phyloP scores from a whole-genome alignment of 2,113 vertebrate species.

The Myocastor coypus region DNA sequence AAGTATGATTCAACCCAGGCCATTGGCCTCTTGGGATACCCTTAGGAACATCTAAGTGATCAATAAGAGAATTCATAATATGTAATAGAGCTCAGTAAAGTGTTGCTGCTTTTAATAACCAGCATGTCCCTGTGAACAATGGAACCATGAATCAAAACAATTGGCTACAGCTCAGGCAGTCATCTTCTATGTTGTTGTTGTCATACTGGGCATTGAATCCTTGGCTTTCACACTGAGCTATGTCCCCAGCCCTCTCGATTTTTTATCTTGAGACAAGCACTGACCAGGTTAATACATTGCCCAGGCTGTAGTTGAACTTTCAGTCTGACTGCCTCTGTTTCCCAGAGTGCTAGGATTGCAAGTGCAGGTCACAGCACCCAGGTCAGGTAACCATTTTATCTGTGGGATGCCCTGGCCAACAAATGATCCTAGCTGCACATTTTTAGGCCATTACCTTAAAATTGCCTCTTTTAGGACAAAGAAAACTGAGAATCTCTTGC shows the following conservation, averaged over 20 bases:
- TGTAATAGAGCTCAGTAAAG: conserved; percentile 8
- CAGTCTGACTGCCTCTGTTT: neutral
- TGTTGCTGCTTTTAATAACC: conserved; percentile 36
- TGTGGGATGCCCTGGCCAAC: neutral
- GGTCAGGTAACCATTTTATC: conserved; percentile 30
- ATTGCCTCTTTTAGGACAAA: conserved; percentile 2
- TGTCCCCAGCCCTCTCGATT: neutral
- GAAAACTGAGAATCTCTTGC: conserved; percentile 42
- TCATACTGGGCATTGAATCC: neutral
- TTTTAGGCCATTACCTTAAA: neutral
- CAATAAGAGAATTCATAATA: neutral
- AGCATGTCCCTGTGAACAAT: conserved; percentile 38
- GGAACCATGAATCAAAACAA: neutral
- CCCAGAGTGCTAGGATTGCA: neutral
- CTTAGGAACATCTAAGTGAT: conserved; percentile 26
- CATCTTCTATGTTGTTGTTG: neutral
- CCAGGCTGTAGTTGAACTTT: neutral
- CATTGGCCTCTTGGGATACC: neutral
- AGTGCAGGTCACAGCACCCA: neutral
- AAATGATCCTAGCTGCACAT: neutral
- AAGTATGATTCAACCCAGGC: neutral
- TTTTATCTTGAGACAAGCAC: neutral
- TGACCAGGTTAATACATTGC: neutral
- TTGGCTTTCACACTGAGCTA: neutral
- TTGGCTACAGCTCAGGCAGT: conserved; percentile 6